Evolutionary conservation across 1,140 invertebrate species (phyloP).

Genomic region (Panagrolaimus sp.): DNA sequence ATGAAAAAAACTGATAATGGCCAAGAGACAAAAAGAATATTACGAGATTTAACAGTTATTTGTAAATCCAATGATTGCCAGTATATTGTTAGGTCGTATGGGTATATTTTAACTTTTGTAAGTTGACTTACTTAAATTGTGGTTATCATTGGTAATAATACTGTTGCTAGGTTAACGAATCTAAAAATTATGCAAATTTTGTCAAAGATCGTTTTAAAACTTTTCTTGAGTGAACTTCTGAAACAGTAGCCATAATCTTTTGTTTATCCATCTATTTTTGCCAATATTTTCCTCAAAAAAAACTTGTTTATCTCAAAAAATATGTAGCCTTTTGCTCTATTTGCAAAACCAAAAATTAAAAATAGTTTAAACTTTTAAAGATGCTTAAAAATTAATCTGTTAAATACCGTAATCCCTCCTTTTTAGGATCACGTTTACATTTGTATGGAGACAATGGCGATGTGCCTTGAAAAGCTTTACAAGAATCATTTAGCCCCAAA

Average conservation of each 20-base stretch:
- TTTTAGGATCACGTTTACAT: conserved; percentile 45
- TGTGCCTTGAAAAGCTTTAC: conserved; percentile 91
- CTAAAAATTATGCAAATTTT: too few species aligned
- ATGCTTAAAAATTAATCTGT: background rate
- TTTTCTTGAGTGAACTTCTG: too few species aligned
- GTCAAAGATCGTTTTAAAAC: too few species aligned
- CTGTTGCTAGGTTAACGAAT: too few species aligned
- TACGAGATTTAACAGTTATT: conserved; percentile 96
- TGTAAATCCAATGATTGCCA: conserved; percentile 90
- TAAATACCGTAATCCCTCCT: conserved; percentile 2
- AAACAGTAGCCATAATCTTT: too few species aligned
- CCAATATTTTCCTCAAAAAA: too few species aligned
- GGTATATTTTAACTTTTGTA: conserved; percentile 85
- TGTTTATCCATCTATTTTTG: too few species aligned
- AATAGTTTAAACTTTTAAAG: background rate
- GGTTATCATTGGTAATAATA: too few species aligned
- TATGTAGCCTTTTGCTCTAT: too few species aligned
- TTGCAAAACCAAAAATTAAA: background rate
- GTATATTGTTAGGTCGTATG: conserved; percentile 91
- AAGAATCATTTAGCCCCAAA: conserved; percentile 62
- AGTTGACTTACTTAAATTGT: conserved; percentile 33
- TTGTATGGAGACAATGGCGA: conserved; percentile 92
- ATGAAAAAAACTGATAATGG: conserved; percentile 91
- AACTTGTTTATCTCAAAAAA: background rate
- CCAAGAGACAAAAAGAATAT: conserved; percentile 93